These are phyloP conservation scores for Drosophila lowei DNA, from an alignment of 1,140 invertebrate genomes.

Conservation along the genomic window DNA sequence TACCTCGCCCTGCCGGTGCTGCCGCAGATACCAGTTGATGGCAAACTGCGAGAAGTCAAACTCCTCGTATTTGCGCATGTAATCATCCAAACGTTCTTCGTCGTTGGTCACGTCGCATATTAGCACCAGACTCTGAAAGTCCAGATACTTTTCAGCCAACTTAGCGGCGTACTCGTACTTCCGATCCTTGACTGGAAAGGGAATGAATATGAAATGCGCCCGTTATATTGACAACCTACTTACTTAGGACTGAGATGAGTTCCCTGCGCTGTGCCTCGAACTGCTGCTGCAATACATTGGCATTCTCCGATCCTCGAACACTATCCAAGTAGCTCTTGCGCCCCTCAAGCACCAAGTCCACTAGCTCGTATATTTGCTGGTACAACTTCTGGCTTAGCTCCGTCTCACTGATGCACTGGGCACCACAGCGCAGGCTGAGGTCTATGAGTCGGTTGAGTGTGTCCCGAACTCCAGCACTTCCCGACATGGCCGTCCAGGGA, in stretches of 20 bases:
- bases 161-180: conserved; percentile 92
- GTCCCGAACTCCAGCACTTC: conserved; percentile 84
- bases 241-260: conserved; percentile 86
- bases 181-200: conserved; percentile 87
- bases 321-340: conserved; percentile 89
- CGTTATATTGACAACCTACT: conserved; percentile 7
- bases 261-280: conserved; percentile 87
- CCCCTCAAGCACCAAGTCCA: conserved; percentile 91
- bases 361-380: conserved; percentile 88
- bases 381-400: conserved; percentile 85
- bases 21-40: conserved; percentile 88
- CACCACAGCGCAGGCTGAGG: conserved; percentile 85
- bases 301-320: conserved; percentile 85
- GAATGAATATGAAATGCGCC: background rate
- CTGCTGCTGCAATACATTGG: conserved; percentile 85
- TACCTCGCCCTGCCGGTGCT: too few species aligned
- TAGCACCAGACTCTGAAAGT: conserved; percentile 92
- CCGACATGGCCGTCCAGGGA: conserved; percentile 87
- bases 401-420: conserved; percentile 84
- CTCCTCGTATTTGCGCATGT: conserved; percentile 89
- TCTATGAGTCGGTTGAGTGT: conserved; percentile 82
- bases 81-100: conserved; percentile 89
- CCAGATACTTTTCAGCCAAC: conserved; percentile 95
- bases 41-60: conserved; percentile 88
- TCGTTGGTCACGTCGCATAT: conserved; percentile 91